Evolutionary conservation across 2,888 invertebrate genomes (phyloP).

Genomic region (Linnaemya tessellans): DNA sequence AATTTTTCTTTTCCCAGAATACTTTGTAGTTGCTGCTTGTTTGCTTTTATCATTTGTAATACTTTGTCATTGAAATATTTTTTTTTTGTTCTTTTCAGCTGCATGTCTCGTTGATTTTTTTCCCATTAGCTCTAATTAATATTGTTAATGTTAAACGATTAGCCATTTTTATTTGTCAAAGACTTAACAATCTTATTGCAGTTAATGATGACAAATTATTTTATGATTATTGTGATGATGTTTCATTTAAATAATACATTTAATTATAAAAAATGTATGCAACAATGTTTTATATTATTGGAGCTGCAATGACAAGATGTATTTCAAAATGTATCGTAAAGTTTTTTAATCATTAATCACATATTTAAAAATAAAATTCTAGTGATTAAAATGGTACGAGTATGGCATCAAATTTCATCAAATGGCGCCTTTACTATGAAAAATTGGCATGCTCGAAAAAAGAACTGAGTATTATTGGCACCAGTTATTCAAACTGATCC

Average conservation of each 20-base stretch:
- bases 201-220: slow-evolving; percentile 23
- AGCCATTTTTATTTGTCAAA: neutral
- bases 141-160: slow-evolving; percentile 29
- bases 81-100: neutral
- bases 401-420: no score
- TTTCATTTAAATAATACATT: slow-evolving; percentile 3
- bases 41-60: neutral
- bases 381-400: no score
- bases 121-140: slow-evolving; percentile 32
- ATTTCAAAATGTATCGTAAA: neutral
- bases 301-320: neutral
- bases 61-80: slow-evolving; percentile 23
- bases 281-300: slow-evolving; percentile 3
- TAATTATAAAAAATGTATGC: neutral
- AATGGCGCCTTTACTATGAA: no score
- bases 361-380: neutral
- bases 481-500: no score
- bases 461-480: no score
- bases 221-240: slow-evolving; percentile 8
- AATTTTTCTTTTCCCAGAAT: neutral
- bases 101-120: neutral
- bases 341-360: neutral
- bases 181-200: neutral
- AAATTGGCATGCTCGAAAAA: no score
- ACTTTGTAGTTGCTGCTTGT: neutral